Evolutionary conservation across 2,797 vertebrate genomes (phyloP).

Genomic region (Falco biarmicus): DNA sequence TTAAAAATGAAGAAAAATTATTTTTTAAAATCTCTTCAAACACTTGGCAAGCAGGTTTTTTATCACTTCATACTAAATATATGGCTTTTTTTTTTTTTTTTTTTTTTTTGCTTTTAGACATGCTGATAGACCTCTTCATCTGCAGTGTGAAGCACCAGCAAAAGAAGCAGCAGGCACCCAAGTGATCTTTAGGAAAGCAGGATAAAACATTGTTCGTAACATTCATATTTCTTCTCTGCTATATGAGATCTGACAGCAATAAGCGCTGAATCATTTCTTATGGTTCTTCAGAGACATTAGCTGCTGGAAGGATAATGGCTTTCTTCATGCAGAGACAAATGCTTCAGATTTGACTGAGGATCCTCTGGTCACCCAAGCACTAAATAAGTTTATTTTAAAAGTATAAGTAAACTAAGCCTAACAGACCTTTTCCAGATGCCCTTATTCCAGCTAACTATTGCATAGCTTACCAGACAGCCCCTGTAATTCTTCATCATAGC

Average conservation of each 20-base stretch:
- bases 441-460: not conserved
- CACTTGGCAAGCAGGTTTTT: not conserved
- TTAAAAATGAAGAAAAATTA: not conserved
- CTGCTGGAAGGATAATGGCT: not conserved
- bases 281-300: not conserved
- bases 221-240: not conserved
- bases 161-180: not conserved
- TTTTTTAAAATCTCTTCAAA: not conserved
- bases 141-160: not conserved
- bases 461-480: not conserved
- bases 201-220: not conserved
- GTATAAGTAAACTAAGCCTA: not conserved
- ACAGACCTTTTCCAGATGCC: not conserved
- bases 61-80: not conserved
- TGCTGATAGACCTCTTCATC: not conserved
- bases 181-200: not conserved
- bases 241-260: not conserved
- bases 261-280: not conserved
- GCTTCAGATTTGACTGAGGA: not conserved
- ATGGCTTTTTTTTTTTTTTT: no score
- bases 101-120: not conserved
- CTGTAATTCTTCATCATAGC: not conserved
- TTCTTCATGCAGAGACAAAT: not conserved
- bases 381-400: not conserved
- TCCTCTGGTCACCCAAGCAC: not conserved